Evolutionary conservation across 30 jellyfish, hydroid and myxozoan species (phyloP).

Genomic region (Rhopilema esculentum): DNA sequence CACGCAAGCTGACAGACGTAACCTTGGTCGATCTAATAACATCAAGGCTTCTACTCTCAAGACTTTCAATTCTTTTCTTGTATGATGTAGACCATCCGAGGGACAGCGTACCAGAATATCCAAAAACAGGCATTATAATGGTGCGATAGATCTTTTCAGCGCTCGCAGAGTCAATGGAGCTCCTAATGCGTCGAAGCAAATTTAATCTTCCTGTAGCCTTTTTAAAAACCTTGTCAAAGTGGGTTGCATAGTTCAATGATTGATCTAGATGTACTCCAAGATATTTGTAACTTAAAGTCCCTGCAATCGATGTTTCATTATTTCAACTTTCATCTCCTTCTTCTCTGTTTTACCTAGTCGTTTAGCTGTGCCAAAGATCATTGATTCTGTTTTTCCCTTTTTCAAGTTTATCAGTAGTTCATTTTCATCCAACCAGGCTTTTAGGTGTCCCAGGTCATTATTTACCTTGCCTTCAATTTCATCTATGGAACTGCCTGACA

Average conservation of each 20-base stretch:
- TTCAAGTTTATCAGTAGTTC: constrained; percentile 61
- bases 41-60: constrained; percentile 3
- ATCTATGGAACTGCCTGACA: constrained; percentile 49
- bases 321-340: constrained; percentile 44
- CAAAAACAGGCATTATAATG: constrained; percentile 37
- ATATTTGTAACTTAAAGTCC: constrained; percentile 52
- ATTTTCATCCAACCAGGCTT: constrained; percentile 60
- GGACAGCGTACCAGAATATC: background rate
- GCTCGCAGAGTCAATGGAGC: constrained; percentile 25
- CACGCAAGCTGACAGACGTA: constrained; percentile 1
- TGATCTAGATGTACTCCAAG: constrained; percentile 62
- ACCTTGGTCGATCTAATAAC: background rate
- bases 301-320: constrained; percentile 39
- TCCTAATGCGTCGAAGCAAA: constrained; percentile 28
- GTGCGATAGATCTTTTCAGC: constrained; percentile 25
- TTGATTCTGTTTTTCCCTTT: constrained; percentile 70
- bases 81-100: constrained; percentile 6
- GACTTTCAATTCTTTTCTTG: constrained; percentile 20
- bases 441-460: constrained; percentile 61
- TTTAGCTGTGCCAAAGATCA: constrained; percentile 74
- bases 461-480: constrained; percentile 46
- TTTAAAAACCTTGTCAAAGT: constrained; percentile 23
- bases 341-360: constrained; percentile 53
- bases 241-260: constrained; percentile 26
- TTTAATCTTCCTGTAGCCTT: constrained; percentile 33